Conservation (phyloP, 2,113 vertebrate species). For the Sakesphorus luctuosus region DNA sequence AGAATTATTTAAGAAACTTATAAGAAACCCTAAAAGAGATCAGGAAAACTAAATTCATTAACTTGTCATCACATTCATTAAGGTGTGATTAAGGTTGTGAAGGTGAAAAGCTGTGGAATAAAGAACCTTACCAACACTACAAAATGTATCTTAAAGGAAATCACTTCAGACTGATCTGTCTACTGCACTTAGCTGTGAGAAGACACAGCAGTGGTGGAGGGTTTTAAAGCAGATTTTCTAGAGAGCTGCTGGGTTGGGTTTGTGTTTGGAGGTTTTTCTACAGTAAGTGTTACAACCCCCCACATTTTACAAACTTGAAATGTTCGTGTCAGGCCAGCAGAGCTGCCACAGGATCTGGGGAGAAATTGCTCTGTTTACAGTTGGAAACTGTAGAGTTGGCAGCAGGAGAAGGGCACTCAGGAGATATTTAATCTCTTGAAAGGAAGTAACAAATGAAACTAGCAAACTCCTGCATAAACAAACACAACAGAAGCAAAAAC, state of each 20-base stretch:
- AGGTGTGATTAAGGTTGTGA: neutral
- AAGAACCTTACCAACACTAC: neutral
- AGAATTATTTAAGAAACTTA: neutral
- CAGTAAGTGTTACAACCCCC: neutral
- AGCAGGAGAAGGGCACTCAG: neutral
- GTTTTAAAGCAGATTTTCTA: neutral
- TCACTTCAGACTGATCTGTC: neutral
- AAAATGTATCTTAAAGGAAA: neutral
- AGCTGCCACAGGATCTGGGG: neutral
- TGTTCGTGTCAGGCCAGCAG: neutral
- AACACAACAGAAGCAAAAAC: constrained; percentile 48
- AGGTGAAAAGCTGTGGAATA: neutral
- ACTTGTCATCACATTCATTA: neutral
- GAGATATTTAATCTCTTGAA: constrained; percentile 39
- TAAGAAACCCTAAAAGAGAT: neutral
- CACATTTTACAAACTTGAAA: neutral
- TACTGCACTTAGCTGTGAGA: neutral
- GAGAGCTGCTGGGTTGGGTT: neutral
- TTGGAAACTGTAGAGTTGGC: neutral
- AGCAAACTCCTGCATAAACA: constrained; percentile 42
- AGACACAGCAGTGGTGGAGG: neutral
- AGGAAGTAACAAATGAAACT: constrained; percentile 56
- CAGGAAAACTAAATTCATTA: neutral
- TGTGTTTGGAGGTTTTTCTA: neutral
- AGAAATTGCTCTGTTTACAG: constrained; percentile 13